A percentile compares a stretch with the other conserved stretches of the same genome.
Evolutionary conservation across 2,888 invertebrate genomes (phyloP).

Genomic region (Brenthis ino): DNA sequence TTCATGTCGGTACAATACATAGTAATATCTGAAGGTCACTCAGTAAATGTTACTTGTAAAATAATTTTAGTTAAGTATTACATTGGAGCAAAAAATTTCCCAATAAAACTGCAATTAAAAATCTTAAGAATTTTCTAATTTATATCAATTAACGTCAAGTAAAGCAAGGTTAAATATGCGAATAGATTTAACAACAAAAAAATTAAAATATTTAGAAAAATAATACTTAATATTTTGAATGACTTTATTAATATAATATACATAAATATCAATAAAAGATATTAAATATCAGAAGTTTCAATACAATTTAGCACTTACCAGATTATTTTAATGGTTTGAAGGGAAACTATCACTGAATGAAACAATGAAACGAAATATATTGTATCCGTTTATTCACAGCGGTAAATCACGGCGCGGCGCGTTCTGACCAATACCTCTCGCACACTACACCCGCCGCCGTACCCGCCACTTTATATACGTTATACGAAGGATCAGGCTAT

Average conservation of each 20-base stretch:
- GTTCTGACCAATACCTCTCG: conserved; percentile 50
- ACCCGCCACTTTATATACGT: conserved; percentile 67
- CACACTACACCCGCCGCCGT: conserved; percentile 66
- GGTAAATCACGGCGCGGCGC: conserved; percentile 49
- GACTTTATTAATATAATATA: no score
- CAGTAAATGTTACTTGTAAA: no score
- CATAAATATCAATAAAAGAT: no score
- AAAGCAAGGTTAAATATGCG: no score
- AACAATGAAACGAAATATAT: conserved; percentile 23
- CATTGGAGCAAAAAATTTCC: no score
- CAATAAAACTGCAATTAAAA: no score
- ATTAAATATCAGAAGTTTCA: not conserved
- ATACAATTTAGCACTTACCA: conserved; percentile 29
- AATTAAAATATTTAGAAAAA: not conserved
- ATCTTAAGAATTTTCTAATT: no score
- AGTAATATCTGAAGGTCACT: conserved; percentile 16
- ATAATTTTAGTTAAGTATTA: no score
- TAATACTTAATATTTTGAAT: not conserved
- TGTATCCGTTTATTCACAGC: conserved; percentile 18
- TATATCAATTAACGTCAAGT: no score
- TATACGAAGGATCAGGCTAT: conserved; percentile 49
- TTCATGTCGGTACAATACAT: conserved; percentile 7
- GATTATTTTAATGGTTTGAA: conserved; percentile 18
- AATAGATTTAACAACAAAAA: not conserved
- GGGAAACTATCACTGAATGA: conserved; percentile 26